Conservation (phyloP, 2,113 vertebrate species). For the Oreochromis spilurus region DNA sequence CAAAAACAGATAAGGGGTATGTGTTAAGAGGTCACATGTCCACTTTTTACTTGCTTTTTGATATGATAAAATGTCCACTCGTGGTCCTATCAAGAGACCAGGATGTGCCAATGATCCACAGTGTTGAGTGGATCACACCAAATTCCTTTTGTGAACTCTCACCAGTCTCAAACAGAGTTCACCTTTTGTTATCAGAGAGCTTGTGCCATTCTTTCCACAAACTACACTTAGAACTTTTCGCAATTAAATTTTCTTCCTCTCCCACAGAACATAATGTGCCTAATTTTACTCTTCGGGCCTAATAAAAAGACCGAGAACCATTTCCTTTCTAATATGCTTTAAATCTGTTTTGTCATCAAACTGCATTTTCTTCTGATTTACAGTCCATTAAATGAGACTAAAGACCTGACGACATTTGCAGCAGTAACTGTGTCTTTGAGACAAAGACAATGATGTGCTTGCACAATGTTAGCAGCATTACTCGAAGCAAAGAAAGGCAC, state of each 20-base stretch:
- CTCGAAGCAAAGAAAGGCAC: background rate
- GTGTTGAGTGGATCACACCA: constrained; percentile 14
- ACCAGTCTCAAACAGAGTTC: background rate
- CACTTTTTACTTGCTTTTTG: constrained; percentile 16
- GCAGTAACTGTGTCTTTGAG: background rate
- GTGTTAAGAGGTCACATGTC: constrained; percentile 13
- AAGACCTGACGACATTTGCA: background rate
- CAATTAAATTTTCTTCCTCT: background rate
- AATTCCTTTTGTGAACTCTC: background rate
- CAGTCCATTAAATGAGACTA: constrained; percentile 24
- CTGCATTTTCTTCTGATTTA: constrained; percentile 6
- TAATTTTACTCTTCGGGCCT: background rate
- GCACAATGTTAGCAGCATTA: background rate
- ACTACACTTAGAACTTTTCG: background rate
- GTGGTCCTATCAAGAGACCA: background rate
- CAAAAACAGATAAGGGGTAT: constrained; percentile 29
- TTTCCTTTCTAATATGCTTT: constrained; percentile 14
- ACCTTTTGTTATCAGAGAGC: background rate
- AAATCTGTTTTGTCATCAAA: constrained; percentile 37
- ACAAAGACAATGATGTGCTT: background rate
- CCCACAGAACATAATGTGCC: background rate
- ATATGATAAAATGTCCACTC: constrained; percentile 25
- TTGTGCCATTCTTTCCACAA: background rate
- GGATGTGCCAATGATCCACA: constrained; percentile 17
- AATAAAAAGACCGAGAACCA: background rate